Evolutionary conservation across 2,888 invertebrate genomes (phyloP).

Genomic region (Phanerotoma sp.): DNA sequence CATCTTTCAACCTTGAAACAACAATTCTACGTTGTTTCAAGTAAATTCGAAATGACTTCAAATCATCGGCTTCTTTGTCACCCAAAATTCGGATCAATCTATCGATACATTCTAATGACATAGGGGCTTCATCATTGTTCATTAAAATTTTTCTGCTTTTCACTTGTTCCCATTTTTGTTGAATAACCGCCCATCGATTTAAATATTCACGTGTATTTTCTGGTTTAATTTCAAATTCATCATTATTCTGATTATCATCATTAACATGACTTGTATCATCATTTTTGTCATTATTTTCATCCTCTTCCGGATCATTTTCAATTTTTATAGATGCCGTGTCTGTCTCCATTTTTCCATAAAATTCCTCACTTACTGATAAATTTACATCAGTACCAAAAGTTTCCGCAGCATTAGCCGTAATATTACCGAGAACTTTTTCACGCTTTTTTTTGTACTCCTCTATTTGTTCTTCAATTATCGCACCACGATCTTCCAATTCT

Average conservation of each 20-base stretch:
- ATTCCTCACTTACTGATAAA: too few relatives aligned
- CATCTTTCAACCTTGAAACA: slow-evolving; percentile 48
- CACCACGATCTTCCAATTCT: slow-evolving; percentile 43
- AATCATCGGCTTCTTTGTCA: slow-evolving; percentile 42
- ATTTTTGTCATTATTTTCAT: not conserved
- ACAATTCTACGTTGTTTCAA: slow-evolving; percentile 51
- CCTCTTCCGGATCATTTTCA: too few relatives aligned
- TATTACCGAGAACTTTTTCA: slow-evolving; percentile 48
- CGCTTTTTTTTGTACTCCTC: slow-evolving; percentile 54
- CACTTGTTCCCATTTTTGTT: slow-evolving; percentile 45
- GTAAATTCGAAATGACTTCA: slow-evolving; percentile 51
- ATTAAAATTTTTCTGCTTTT: not conserved
- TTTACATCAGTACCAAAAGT: too few relatives aligned
- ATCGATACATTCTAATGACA: slow-evolving; percentile 42
- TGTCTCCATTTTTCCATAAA: too few relatives aligned
- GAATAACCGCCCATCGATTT: slow-evolving; percentile 38
- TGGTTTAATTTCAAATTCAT: slow-evolving; percentile 21
- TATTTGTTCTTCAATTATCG: slow-evolving; percentile 54
- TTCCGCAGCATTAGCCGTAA: not conserved
- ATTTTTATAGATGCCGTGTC: too few relatives aligned
- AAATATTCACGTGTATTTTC: slow-evolving; percentile 39
- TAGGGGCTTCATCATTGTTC: slow-evolving; percentile 41
- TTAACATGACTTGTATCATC: not conserved
- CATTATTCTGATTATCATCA: slow-evolving; percentile 12
- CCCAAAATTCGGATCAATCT: slow-evolving; percentile 46